phyloP scores from a whole-genome alignment of 2,113 vertebrate species.

The Isurus oxyrinchus region DNA sequence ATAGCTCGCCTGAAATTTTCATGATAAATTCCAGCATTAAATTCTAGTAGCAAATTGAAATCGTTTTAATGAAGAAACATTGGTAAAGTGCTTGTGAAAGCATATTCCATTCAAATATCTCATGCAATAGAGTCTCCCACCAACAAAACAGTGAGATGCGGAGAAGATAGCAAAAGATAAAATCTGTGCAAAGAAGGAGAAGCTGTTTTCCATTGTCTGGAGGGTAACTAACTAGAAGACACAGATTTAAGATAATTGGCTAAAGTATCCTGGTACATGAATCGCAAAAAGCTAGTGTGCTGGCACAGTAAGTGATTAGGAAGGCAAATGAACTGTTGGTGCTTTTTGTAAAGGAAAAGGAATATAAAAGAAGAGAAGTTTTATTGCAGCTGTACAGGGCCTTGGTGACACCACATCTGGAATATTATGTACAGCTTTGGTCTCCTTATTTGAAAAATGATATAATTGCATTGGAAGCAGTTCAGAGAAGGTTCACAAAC shows the following conservation, averaged over 20 bases:
- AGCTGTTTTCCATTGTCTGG: neutral
- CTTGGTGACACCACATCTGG: too few species aligned
- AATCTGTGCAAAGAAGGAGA: neutral
- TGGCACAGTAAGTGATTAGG: too few species aligned
- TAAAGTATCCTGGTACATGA: neutral
- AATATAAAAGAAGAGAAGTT: too few species aligned
- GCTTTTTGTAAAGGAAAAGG: too few species aligned
- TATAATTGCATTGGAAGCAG: too few species aligned
- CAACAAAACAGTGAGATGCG: neutral
- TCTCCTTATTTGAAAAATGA: too few species aligned
- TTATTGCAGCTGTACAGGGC: too few species aligned
- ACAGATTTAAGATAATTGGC: neutral
- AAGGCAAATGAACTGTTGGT: too few species aligned
- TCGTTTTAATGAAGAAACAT: constrained; percentile 9
- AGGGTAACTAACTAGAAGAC: neutral
- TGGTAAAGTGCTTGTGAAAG: neutral
- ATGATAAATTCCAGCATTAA: constrained; percentile 23
- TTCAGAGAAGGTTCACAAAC: too few species aligned
- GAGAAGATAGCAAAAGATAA: neutral
- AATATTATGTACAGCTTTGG: too few species aligned
- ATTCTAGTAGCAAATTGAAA: neutral
- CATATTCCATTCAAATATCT: neutral
- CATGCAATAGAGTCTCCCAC: neutral
- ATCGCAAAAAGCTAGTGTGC: too few species aligned
- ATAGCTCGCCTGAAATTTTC: neutral